Evolutionary conservation across 2,113 vertebrate species (phyloP).

Genomic region (Brachyhypopomus occidentalis): DNA sequence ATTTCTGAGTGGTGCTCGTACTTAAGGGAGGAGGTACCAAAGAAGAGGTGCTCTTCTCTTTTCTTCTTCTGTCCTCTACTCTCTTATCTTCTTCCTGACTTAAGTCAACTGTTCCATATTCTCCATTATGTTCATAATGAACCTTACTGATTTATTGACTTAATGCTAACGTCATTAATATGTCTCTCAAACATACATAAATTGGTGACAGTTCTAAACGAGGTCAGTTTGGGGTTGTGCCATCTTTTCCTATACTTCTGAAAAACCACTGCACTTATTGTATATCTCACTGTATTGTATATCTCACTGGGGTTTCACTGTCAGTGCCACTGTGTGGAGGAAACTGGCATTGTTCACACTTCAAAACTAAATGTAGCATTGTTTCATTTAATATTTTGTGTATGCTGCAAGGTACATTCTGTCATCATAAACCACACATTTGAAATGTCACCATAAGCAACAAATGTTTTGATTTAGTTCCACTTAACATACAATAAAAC

Average conservation of each 20-base stretch:
- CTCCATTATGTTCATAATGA: neutral
- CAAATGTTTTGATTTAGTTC: constrained; percentile 12
- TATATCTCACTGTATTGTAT: neutral
- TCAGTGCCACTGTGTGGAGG: neutral
- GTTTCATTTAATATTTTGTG: neutral
- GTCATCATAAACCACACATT: constrained; percentile 2
- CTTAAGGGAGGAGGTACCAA: neutral
- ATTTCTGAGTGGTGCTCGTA: neutral
- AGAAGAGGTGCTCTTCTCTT: neutral
- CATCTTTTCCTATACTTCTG: neutral
- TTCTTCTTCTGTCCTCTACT: too few species aligned
- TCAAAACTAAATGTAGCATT: constrained; percentile 1
- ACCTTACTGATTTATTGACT: neutral
- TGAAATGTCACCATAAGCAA: neutral
- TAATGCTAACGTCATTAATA: neutral
- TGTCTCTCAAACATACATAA: too few species aligned
- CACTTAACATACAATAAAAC: neutral
- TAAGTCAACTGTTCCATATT: neutral
- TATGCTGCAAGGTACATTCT: neutral
- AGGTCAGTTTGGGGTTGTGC: neutral
- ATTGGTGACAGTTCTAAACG: too few species aligned
- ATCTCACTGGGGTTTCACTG: neutral
- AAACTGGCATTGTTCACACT: neutral
- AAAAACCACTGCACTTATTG: neutral
- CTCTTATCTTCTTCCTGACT: neutral